Evolutionary conservation across 2,113 vertebrate genomes (phyloP).

Genomic region (Cynoglossus semilaevis): DNA sequence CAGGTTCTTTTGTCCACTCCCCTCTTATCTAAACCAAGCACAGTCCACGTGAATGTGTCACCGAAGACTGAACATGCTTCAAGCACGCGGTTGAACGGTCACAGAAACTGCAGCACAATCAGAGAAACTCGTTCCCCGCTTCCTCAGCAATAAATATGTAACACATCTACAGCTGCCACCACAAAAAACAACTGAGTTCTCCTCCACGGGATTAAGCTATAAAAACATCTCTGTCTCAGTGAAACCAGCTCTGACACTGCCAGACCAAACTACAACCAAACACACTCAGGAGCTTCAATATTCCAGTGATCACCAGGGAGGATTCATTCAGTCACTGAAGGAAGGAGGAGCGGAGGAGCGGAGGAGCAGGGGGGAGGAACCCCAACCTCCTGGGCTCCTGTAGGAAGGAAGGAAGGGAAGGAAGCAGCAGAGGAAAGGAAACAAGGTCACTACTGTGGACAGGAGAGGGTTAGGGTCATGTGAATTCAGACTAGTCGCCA

Average conservation of each 20-base stretch:
- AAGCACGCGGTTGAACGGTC: not conserved
- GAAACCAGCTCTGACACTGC: slow-evolving; percentile 61
- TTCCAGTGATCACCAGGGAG: not conserved
- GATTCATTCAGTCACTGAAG: too few relatives aligned
- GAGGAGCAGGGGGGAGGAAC: not conserved
- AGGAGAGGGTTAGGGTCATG: not conserved
- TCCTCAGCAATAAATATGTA: slow-evolving; percentile 3
- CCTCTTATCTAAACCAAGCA: slow-evolving; percentile 13
- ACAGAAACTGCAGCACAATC: slow-evolving; percentile 51
- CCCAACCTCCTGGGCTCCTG: too few relatives aligned
- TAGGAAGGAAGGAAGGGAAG: not conserved
- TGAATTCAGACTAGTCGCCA: too few relatives aligned
- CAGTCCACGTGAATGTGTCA: slow-evolving; percentile 5
- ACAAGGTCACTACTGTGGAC: slow-evolving; percentile 1
- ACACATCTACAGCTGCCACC: slow-evolving; percentile 2
- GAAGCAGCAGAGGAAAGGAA: not conserved
- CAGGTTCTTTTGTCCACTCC: not conserved
- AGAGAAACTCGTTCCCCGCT: slow-evolving; percentile 7
- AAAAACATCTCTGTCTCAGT: slow-evolving; percentile 19
- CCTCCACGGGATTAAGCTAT: slow-evolving; percentile 17
- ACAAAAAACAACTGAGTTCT: not conserved
- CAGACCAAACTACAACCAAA: slow-evolving; percentile 25
- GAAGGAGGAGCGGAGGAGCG: not conserved
- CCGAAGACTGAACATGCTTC: not conserved
- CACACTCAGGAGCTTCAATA: slow-evolving; percentile 38